These are phyloP conservation scores for Agrypnia vestita DNA, from an alignment of 1,140 invertebrate genomes.

Conservation along the genomic window DNA sequence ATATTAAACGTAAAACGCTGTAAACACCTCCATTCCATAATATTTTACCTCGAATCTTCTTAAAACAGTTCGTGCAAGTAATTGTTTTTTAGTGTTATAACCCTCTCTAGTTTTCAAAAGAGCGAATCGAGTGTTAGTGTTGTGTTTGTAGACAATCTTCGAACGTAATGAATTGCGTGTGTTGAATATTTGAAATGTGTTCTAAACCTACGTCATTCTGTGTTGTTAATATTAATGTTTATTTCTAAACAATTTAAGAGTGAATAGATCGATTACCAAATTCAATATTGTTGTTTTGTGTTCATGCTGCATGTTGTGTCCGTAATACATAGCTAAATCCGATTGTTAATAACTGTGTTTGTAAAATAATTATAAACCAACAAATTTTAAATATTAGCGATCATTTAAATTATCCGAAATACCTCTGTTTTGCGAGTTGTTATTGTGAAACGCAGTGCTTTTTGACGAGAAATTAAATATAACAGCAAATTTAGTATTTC, in stretches of 20 bases:
- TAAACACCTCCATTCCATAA: not conserved
- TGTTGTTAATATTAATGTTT: not conserved
- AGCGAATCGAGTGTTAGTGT: conserved; percentile 10
- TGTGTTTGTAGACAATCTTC: not conserved
- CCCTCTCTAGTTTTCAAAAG: not conserved
- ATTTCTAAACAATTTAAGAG: not conserved
- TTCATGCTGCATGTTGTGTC: not conserved
- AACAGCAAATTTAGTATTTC: not conserved
- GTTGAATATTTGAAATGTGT: conserved; percentile 1
- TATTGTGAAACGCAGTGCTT: conserved; percentile 15
- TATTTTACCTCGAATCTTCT: too few species aligned
- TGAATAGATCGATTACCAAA: not conserved
- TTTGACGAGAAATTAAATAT: not conserved
- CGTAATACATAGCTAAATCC: too few species aligned
- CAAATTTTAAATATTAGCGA: not conserved
- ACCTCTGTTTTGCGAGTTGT: not conserved
- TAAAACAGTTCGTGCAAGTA: too few species aligned
- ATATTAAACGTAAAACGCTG: not conserved
- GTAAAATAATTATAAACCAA: conserved; percentile 9
- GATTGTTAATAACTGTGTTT: too few species aligned
- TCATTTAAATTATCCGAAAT: too few species aligned
- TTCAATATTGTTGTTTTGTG: not conserved
- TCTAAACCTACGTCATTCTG: not conserved
- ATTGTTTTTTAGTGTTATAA: too few species aligned
- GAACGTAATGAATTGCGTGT: not conserved